Conservation (phyloP, 2,888 invertebrate genomes). For the Agelastica alni region DNA sequence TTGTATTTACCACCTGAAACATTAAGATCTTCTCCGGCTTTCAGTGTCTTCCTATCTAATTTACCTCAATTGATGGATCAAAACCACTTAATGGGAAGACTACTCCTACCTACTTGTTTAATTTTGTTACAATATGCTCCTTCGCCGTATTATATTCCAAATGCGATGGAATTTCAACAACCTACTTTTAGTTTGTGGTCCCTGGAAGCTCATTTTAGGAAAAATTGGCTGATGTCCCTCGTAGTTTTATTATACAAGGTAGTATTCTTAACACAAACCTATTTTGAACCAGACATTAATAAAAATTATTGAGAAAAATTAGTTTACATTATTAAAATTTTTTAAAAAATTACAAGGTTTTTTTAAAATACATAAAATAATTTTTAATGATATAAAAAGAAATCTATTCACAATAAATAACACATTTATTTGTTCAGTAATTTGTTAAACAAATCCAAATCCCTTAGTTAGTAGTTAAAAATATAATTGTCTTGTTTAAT, state of each 20-base stretch:
- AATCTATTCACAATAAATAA: too few species aligned
- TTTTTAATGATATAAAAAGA: too few species aligned
- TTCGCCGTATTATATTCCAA: constrained; percentile 67
- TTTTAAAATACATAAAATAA: too few species aligned
- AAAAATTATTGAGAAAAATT: too few species aligned
- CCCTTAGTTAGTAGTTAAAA: too few species aligned
- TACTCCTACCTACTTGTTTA: constrained; percentile 83
- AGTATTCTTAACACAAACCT: too few species aligned
- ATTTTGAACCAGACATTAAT: too few species aligned
- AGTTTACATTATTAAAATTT: too few species aligned
- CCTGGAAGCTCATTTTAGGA: constrained; percentile 82
- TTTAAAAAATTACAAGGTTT: too few species aligned
- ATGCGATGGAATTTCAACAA: constrained; percentile 63
- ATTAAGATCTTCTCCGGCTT: constrained; percentile 88
- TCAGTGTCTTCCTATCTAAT: constrained; percentile 93
- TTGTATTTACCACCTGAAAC: constrained; percentile 89
- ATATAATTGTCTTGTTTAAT: too few species aligned
- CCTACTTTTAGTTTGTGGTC: constrained; percentile 86
- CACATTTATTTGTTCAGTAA: too few species aligned
- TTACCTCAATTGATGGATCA: constrained; percentile 93
- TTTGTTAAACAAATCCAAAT: too few species aligned
- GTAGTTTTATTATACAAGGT: constrained; percentile 94
- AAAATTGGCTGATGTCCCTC: constrained; percentile 92
- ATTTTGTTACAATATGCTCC: constrained; percentile 82
- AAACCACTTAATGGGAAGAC: constrained; percentile 91